Evolutionary conservation across 2,113 vertebrate species (phyloP).

Genomic region (Platysteira castanea): DNA sequence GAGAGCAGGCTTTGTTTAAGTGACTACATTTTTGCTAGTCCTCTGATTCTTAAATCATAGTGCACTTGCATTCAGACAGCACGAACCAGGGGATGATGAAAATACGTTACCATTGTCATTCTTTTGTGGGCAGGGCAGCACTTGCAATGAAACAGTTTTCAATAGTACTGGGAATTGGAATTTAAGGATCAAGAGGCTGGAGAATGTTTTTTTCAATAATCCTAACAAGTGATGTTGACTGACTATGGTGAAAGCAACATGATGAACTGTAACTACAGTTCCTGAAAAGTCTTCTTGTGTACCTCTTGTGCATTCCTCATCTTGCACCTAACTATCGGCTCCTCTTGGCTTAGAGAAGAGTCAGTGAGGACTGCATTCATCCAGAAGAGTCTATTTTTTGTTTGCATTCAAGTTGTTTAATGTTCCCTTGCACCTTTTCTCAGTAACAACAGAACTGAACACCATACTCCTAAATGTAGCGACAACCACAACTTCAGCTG

Average conservation of each 20-base stretch:
- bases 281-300: background rate
- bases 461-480: background rate
- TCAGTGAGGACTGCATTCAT: background rate
- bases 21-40: background rate
- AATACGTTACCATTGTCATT: background rate
- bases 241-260: background rate
- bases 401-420: background rate
- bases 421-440: background rate
- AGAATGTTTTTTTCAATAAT: background rate
- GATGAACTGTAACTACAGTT: background rate
- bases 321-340: background rate
- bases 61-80: background rate
- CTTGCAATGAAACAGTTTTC: background rate
- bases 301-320: background rate
- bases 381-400: background rate
- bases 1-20: background rate
- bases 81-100: background rate
- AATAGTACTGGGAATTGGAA: background rate
- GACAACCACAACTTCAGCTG: background rate
- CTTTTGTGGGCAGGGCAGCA: background rate
- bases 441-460: background rate
- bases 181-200: background rate
- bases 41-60: background rate
- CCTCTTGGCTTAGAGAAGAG: background rate
- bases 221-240: background rate